These are phyloP conservation scores for Platyscapa corneri DNA, from an alignment of 1,140 invertebrate genomes.

Conservation along the genomic window DNA sequence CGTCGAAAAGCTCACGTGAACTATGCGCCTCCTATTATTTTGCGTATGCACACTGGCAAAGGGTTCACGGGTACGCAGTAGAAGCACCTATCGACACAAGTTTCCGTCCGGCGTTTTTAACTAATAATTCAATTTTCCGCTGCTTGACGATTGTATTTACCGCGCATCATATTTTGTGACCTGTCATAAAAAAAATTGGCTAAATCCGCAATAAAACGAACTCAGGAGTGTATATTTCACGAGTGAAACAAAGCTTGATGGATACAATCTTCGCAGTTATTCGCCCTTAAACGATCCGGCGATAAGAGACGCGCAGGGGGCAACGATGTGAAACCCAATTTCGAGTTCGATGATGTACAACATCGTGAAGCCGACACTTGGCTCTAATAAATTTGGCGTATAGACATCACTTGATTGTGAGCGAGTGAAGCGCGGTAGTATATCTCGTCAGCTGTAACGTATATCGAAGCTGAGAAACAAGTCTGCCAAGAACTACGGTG, in stretches of 20 bases:
- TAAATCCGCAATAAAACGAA: conserved; percentile 20
- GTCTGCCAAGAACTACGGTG: neutral
- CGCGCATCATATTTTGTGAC: conserved; percentile 5
- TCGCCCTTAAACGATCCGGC: neutral
- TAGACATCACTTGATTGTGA: neutral
- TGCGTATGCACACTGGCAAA: too few relatives aligned
- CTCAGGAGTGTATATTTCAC: neutral
- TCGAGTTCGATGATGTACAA: neutral
- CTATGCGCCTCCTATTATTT: too few relatives aligned
- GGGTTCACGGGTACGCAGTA: too few relatives aligned
- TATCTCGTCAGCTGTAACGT: neutral
- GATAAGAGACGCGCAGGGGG: neutral
- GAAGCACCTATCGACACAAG: too few relatives aligned
- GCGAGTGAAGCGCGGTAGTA: neutral
- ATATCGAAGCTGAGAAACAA: neutral
- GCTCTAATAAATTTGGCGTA: conserved; percentile 18
- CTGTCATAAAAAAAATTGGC: neutral
- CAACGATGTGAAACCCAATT: conserved; percentile 6
- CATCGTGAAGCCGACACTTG: neutral
- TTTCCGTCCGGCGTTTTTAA: too few relatives aligned
- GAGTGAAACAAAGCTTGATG: neutral
- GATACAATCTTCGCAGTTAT: neutral
- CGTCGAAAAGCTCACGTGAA: neutral
- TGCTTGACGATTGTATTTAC: neutral
- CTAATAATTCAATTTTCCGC: neutral